Evolutionary conservation across 2,888 invertebrate species (phyloP), one percentile per base, ranked within the genome.

Genomic region (Gonocerus acuteangulatus): DNA sequence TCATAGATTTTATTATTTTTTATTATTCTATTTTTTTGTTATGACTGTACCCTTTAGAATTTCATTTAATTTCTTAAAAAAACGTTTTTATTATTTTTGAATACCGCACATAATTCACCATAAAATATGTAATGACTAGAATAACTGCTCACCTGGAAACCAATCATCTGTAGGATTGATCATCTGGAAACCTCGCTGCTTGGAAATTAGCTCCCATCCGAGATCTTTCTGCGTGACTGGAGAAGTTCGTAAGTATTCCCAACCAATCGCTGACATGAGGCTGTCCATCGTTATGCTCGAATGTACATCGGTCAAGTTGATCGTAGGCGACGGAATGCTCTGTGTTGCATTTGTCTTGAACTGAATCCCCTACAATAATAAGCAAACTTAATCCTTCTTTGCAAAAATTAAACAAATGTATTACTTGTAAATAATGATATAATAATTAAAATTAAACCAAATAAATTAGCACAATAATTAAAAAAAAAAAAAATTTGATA

Each of bases 141-240:
- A n/a, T n/a, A n/a, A n/a, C n/a, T n/a, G 49, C 70, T 72, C 73
- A 84, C 87, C 90, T 73, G 89, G 89, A 73, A 90, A 93, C 88
- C 89, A 90, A 67, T 86, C 83, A 69, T 93, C 87, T 1, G 87
- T 87, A 1, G 93, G 92, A 75, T 91, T 90, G 54, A 93, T 78
- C 72, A 84, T 81, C 72, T 91, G 89, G 74, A 91, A 92, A 48
- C 92, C 92, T 68, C 85, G 81, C 73, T 91, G 90, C 71, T 84
- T 79, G 71, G 83, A 81, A 67, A 87, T 83, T 68, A 82, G 79
- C 61, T 80, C 79, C 69, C 82, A 79, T 0, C 88, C 89, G 21
- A 86, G 87, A 71, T 90, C 89, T 63, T 80, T 79, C 13, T 87
- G 70, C 21, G 79, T 78, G 27, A 84, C 74, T 0, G 87, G 82